Conservation (phyloP, 2,888 invertebrate genomes). For the Anaspis maculata region DNA sequence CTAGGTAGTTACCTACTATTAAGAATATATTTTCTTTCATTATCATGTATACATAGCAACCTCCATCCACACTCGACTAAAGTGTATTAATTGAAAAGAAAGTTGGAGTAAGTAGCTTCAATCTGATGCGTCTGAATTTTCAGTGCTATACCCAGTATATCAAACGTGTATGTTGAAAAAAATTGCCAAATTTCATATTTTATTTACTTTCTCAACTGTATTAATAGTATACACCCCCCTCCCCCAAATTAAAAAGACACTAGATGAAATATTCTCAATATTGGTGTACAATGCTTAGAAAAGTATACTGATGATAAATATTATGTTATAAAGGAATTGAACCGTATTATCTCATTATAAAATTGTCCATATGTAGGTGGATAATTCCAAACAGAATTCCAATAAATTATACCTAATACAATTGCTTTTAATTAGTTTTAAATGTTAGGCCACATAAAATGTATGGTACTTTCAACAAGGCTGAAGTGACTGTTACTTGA, state of each 20-base stretch:
- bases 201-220: constrained; percentile 5
- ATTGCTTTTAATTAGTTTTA: constrained; percentile 1
- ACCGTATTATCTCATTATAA: constrained; percentile 21
- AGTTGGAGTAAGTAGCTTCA: no score
- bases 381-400: constrained; percentile 16
- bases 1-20: no score
- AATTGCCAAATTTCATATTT: constrained; percentile 8
- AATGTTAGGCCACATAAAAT: no score
- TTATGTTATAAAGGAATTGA: constrained; percentile 31
- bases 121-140: no score
- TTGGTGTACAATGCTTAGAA: constrained; percentile 21
- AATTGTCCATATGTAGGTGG: constrained; percentile 26
- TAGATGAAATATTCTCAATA: constrained; percentile 12
- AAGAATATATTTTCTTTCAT: no score
- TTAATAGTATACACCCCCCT: background rate
- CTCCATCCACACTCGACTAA: no score
- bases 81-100: no score
- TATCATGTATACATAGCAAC: no score
- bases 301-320: constrained; percentile 20
- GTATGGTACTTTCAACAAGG: no score
- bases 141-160: no score
- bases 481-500: no score
- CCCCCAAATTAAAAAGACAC: constrained; percentile 8
- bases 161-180: no score
- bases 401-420: constrained; percentile 14